Evolutionary conservation across 2,113 vertebrate species (phyloP).

Genomic region (Zapornia atra): DNA sequence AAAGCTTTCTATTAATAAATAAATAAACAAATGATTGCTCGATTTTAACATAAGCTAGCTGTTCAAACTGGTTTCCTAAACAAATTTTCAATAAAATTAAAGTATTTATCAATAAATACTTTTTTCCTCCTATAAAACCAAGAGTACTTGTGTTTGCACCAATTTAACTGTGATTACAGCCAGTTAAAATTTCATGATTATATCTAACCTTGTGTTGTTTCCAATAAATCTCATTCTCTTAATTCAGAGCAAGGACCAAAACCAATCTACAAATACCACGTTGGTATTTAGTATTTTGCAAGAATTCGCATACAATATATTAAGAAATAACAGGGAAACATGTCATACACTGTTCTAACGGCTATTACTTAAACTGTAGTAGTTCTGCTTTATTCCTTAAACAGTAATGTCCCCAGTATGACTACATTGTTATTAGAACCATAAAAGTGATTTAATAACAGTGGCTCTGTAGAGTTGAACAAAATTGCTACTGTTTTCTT

Average conservation of each 20-base stretch:
- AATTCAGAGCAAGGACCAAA: background rate
- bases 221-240: background rate
- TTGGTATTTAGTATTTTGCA: background rate
- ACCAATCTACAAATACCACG: background rate
- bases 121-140: background rate
- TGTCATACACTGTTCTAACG: background rate
- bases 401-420: conserved; percentile 13
- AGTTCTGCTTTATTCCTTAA: conserved; percentile 28
- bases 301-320: background rate
- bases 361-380: background rate
- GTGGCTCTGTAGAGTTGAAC: background rate
- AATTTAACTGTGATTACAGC: background rate
- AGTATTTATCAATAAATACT: background rate
- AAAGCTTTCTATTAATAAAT: conserved; percentile 5
- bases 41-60: background rate
- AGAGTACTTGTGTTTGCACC: background rate
- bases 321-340: background rate
- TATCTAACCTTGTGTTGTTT: background rate
- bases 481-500: background rate
- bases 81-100: background rate
- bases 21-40: background rate
- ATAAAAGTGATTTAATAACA: background rate
- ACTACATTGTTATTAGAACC: conserved; percentile 4
- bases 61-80: background rate
- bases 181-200: background rate